Conservation (phyloP, 2,888 invertebrate genomes). For the Fissipunctia ypsillon region DNA sequence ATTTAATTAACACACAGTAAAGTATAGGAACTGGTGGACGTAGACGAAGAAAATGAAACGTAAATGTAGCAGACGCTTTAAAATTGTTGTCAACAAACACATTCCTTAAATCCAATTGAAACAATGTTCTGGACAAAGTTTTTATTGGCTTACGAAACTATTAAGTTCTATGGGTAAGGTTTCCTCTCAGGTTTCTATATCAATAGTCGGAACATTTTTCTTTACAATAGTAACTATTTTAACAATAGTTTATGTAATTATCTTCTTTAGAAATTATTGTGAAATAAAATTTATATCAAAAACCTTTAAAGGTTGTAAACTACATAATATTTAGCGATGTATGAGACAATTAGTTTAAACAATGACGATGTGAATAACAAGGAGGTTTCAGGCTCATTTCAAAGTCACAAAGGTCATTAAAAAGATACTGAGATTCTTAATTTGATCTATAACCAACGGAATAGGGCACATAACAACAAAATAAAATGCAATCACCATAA, state of each 20-base stretch:
- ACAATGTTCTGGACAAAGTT: conserved; percentile 20
- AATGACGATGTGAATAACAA: neutral
- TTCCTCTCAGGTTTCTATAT: neutral
- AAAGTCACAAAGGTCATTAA: neutral
- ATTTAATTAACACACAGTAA: neutral
- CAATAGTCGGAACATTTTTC: neutral
- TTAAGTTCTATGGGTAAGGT: conserved; percentile 4
- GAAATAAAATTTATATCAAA: too few relatives aligned
- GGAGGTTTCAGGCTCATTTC: neutral
- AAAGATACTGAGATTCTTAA: neutral
- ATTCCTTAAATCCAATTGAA: conserved; percentile 19
- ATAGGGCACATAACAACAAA: neutral
- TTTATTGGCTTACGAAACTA: conserved; percentile 29
- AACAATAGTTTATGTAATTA: too few relatives aligned
- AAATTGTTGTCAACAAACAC: conserved; percentile 37
- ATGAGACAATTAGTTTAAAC: neutral
- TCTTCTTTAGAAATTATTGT: too few relatives aligned
- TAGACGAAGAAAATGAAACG: neutral
- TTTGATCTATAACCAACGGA: neutral
- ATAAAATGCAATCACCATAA: neutral
- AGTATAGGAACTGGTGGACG: neutral
- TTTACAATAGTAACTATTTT: neutral
- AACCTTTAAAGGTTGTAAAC: too few relatives aligned
- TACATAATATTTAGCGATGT: too few relatives aligned
- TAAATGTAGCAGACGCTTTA: neutral